Conservation (phyloP, 2,888 invertebrate species). For the Thelaira solivaga region DNA sequence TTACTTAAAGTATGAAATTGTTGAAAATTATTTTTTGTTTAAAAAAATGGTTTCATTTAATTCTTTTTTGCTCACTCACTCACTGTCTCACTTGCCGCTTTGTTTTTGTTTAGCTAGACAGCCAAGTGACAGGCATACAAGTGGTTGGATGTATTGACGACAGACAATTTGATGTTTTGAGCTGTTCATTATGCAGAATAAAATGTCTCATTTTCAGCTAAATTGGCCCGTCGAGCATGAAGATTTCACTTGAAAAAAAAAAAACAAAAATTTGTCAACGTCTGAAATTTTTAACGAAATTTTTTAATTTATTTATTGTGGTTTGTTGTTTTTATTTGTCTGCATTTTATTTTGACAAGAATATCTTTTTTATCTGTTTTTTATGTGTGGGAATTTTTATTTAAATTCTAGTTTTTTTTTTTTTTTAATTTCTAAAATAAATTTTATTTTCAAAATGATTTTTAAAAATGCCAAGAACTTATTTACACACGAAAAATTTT, state of each 20-base stretch:
- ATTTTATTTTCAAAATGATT: slow-evolving; percentile 10
- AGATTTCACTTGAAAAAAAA: slow-evolving; percentile 43
- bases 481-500: no score
- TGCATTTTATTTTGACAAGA: neutral
- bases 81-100: neutral
- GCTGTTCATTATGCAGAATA: slow-evolving; percentile 26
- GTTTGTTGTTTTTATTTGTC: neutral
- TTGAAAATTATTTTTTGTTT: neutral
- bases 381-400: slow-evolving; percentile 30
- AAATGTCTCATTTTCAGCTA: slow-evolving; percentile 59
- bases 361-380: slow-evolving; percentile 18
- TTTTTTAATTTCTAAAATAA: slow-evolving; percentile 11
- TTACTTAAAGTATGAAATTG: slow-evolving; percentile 10
- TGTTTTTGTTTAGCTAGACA: slow-evolving; percentile 28
- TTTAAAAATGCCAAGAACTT: no score
- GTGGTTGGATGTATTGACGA: slow-evolving; percentile 58
- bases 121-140: slow-evolving; percentile 47
- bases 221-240: slow-evolving; percentile 57
- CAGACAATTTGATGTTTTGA: slow-evolving; percentile 45
- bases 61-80: neutral
- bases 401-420: neutral
- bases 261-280: slow-evolving; percentile 20
- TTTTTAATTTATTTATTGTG: slow-evolving; percentile 19
- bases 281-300: slow-evolving; percentile 51
- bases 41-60: neutral